Base-by-base conservation (phyloP, 2,113 vertebrate species). In the Chiloscyllium plagiosum region DNA sequence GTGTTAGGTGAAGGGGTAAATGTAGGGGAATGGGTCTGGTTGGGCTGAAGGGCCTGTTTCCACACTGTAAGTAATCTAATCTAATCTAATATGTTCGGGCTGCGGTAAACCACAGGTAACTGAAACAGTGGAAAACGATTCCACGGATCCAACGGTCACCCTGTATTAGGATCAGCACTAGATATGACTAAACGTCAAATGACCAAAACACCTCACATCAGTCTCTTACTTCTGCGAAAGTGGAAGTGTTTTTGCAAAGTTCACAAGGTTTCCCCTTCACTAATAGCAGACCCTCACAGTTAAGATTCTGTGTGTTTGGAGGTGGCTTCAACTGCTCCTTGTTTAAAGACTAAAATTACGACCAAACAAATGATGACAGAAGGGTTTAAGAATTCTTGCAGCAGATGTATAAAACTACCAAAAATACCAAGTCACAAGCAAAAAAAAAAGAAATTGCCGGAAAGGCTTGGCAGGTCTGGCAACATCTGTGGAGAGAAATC, bases 321-420 rank as follows among this genome's bases (percentile, higher is more conserved):
- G 24, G 61, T 69, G 37, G 24, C 66, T 47, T 90, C 33, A 47
- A 94, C 19, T 93, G 90, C 17, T 42, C 65, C 92, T n/a, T 94
- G 65, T 37, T 68, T 24, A 94, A 94, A 70, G 93, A 47, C 68
- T 70, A 42, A 47, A 94, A 4, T 94, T 70, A 94, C 50, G 66
- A 94, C 68, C 93, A 70, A 94, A 94, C 61, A 37, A 70, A 50
- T 70, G 37, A 94, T 69, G 69, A 66, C 92, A 94, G 92, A 94
- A 70, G 92, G 24, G 92, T 47, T 50, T 70, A 42, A 7, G 56
- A 29, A 92, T 50, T 50, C 93, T 94, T 22, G 50, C 37, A 69
- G 10, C 37, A 94, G 66, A 94, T 94, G 93, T 70, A 24, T 94
- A 70, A 70, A 94, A 70, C 66, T 10, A 94, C 70, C 70, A 94